Conservation (phyloP, 1,140 invertebrate genomes). For the Nephila pilipes region DNA sequence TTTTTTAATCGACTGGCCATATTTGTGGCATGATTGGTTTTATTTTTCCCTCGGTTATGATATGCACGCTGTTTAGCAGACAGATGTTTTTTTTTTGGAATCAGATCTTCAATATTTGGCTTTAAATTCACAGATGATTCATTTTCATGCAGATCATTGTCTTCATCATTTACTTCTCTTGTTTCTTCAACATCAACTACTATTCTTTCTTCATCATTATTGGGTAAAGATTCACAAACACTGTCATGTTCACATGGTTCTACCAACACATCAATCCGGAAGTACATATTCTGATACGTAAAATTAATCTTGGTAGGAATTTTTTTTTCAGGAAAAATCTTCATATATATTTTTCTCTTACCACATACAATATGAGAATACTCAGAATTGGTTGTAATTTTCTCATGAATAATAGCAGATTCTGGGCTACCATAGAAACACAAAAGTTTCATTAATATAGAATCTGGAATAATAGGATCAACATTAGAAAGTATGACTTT, state of each 20-base stretch:
- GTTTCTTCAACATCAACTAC: background rate
- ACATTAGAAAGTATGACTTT: constrained; percentile 51
- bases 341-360: constrained; percentile 60
- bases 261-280: constrained; percentile 33
- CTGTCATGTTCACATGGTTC: background rate
- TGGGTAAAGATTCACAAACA: background rate
- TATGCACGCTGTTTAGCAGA: background rate
- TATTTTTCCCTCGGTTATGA: background rate
- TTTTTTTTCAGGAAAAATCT: constrained; percentile 44
- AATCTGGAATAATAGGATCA: constrained; percentile 61
- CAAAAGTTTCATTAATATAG: constrained; percentile 28
- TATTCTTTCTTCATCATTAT: constrained; percentile 17
- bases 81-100: background rate
- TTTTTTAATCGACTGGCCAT: constrained; percentile 10
- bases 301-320: constrained; percentile 29
- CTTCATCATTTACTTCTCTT: background rate
- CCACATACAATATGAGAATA: constrained; percentile 67
- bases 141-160: background rate
- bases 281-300: background rate
- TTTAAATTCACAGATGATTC: constrained; percentile 29
- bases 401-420: constrained; percentile 46
- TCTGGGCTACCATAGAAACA: constrained; percentile 45
- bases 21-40: background rate
- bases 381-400: constrained; percentile 19
- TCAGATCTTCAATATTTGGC: constrained; percentile 23